Evolutionary conservation across 2,797 vertebrate genomes (phyloP).

Genomic region (Oryzias sinensis): DNA sequence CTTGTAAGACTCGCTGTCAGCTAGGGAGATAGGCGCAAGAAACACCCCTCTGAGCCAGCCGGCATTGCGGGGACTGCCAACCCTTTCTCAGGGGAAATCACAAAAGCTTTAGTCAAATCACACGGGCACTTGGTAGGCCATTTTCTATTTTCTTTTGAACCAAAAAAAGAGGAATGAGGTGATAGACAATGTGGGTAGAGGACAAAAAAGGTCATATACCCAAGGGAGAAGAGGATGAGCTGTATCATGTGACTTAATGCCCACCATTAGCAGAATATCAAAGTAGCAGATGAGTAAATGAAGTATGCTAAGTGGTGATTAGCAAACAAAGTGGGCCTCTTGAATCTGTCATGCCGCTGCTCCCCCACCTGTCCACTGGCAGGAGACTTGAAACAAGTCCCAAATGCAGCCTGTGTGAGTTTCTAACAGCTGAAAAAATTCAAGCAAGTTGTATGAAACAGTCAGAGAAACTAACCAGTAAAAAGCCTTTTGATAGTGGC

Average conservation of each 20-base stretch:
- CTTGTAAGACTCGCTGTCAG: constrained; percentile 60
- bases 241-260: constrained; percentile 44
- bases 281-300: constrained; percentile 63
- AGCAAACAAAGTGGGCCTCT: constrained; percentile 39
- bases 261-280: constrained; percentile 59
- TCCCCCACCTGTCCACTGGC: constrained; percentile 58
- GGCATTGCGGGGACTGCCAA: constrained; percentile 62
- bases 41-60: constrained; percentile 60
- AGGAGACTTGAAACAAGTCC: constrained; percentile 45
- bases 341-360: constrained; percentile 33
- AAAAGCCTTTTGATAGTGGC: no score
- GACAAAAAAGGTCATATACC: constrained; percentile 52
- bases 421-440: constrained; percentile 30
- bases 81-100: constrained; percentile 72
- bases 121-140: constrained; percentile 56
- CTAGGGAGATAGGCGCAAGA: constrained; percentile 64
- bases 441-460: no score
- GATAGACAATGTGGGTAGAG: constrained; percentile 27
- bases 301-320: constrained; percentile 65
- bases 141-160: constrained; percentile 61
- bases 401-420: constrained; percentile 11
- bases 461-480: no score
- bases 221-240: constrained; percentile 36
- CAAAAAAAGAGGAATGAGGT: not conserved
- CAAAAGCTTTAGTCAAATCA: constrained; percentile 74